Conservation (phyloP, 2,113 vertebrate species). For the Mustela nigripes region DNA sequence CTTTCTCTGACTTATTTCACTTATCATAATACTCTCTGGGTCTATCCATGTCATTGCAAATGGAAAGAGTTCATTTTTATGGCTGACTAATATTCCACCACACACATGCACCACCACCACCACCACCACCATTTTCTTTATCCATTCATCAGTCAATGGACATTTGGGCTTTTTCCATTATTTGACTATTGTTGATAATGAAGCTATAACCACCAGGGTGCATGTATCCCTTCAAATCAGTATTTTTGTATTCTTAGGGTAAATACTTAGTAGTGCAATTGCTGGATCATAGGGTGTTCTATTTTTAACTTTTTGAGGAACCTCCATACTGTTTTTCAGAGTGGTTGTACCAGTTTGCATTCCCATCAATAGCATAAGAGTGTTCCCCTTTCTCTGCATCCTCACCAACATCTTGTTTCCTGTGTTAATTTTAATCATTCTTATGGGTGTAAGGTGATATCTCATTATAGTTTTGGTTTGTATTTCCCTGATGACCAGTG, state of each 20-base stretch:
- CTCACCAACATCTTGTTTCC: not conserved
- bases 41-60: too few relatives aligned
- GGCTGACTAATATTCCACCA: too few relatives aligned
- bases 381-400: not conserved
- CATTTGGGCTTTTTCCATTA: not conserved
- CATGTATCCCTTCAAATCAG: not conserved
- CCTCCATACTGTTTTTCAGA: not conserved
- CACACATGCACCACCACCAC: too few relatives aligned
- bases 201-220: not conserved
- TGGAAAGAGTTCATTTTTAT: too few relatives aligned
- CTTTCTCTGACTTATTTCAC: not conserved
- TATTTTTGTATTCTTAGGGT: not conserved
- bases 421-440: not conserved
- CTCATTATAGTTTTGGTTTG: not conserved
- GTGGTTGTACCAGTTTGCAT: not conserved
- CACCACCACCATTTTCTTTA: not conserved
- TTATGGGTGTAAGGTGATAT: not conserved
- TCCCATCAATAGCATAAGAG: not conserved
- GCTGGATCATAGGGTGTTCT: not conserved
- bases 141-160: not conserved
- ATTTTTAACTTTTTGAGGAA: not conserved
- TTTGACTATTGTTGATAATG: not conserved
- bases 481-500: not conserved
- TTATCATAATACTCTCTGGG: too few relatives aligned
- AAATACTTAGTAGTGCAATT: not conserved